Percentiles rank a stretch among this genome's conserved stretches.
Conservation (phyloP, 2,888 invertebrate genomes). For the Gordius sp. region DNA sequence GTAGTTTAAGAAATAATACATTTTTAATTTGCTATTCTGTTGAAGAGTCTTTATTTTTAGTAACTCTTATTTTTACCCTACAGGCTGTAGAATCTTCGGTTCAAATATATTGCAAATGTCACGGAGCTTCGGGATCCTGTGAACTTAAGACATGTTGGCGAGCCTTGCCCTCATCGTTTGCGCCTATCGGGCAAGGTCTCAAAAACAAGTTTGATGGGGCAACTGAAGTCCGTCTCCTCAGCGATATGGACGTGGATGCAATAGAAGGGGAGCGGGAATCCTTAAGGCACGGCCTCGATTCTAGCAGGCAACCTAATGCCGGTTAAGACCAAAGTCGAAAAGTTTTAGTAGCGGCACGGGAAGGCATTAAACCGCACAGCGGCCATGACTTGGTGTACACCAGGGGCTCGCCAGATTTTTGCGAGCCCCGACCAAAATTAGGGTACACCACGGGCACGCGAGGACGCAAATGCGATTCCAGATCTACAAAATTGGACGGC, state of each 20-base stretch:
- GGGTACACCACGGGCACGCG: constrained; percentile 28
- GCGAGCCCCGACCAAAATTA: constrained; percentile 25
- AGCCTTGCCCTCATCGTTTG: constrained; percentile 27
- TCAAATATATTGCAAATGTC: constrained; percentile 29
- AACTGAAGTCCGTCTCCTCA: constrained; percentile 31
- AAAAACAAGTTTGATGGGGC: constrained; percentile 33
- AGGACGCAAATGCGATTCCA: constrained; percentile 29
- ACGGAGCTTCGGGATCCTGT: constrained; percentile 30
- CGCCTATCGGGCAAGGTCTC: constrained; percentile 29
- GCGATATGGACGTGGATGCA: too few relatives aligned
- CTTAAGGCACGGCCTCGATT: too few relatives aligned
- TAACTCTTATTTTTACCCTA: constrained; percentile 16
- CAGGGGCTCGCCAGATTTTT: constrained; percentile 27
- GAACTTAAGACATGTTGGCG: constrained; percentile 30
- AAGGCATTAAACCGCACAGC: neutral
- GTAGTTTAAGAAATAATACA: neutral
- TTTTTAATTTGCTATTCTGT: neutral
- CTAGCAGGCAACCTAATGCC: too few relatives aligned
- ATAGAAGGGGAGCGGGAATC: too few relatives aligned
- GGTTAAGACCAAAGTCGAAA: too few relatives aligned
- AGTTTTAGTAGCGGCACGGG: neutral
- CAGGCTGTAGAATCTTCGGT: constrained; percentile 30
- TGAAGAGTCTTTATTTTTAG: neutral
- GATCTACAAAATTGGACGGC: constrained; percentile 45
- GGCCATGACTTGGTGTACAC: constrained; percentile 27